Conservation (phyloP, 2,113 vertebrate species). For the Strix uralensis region DNA sequence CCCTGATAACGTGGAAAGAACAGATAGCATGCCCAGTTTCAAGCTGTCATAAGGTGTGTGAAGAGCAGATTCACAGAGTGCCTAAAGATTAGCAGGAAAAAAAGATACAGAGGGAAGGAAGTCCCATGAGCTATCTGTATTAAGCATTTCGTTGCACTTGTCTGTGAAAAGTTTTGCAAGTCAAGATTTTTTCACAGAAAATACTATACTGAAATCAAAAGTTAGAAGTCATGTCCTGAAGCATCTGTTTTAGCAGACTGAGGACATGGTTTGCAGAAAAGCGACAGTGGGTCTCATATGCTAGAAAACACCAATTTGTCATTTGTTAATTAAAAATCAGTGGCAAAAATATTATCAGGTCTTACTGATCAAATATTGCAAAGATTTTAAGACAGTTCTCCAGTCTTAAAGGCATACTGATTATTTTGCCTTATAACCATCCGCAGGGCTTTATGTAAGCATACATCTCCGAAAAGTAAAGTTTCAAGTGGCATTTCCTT, state of each 20-base stretch:
- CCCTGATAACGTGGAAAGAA: conserved; percentile 88
- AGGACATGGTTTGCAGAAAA: not conserved
- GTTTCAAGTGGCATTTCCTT: not conserved
- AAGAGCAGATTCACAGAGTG: conserved; percentile 93
- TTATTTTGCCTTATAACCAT: not conserved
- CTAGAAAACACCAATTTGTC: not conserved
- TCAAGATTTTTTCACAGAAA: not conserved
- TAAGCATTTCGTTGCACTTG: not conserved
- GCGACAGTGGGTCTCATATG: not conserved
- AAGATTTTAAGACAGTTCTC: not conserved
- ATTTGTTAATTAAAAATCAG: not conserved
- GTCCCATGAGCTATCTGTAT: not conserved
- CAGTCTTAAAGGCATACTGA: not conserved
- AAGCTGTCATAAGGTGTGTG: conserved; percentile 90
- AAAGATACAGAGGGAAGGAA: not conserved
- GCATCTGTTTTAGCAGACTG: not conserved
- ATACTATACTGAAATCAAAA: not conserved
- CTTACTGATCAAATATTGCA: not conserved
- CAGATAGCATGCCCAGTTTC: conserved; percentile 93
- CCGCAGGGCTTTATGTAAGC: not conserved
- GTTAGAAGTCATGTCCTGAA: not conserved
- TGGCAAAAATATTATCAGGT: not conserved
- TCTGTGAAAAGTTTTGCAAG: not conserved
- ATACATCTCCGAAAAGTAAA: not conserved
- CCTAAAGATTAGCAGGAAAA: conserved; percentile 67